Percentiles rank a stretch among this genome's conserved stretches.
phyloP scores from a whole-genome alignment of 2,113 vertebrate genomes.

The Pseudorectes ferrugineus region DNA sequence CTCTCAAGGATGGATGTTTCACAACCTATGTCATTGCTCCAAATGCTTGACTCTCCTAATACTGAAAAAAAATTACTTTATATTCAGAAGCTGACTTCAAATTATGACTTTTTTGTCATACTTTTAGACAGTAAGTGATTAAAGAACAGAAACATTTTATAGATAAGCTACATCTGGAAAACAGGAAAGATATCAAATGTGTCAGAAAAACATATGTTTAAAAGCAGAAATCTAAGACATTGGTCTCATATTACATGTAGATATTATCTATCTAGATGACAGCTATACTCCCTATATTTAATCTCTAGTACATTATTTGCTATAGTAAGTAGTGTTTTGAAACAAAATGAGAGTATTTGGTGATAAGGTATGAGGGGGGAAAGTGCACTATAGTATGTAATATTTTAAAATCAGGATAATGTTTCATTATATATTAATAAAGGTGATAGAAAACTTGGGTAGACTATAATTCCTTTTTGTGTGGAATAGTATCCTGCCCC shows the following conservation, averaged over 20 bases:
- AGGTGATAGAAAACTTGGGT: neutral
- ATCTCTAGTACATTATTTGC: neutral
- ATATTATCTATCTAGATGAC: neutral
- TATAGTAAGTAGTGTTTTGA: neutral
- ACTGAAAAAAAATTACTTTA: neutral
- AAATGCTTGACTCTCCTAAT: neutral
- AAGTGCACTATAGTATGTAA: fast-evolving
- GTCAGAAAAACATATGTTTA: neutral
- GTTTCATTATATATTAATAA: neutral
- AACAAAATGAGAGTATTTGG: neutral
- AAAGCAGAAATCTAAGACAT: neutral
- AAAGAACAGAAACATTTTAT: neutral
- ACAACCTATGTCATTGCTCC: neutral
- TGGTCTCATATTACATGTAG: neutral
- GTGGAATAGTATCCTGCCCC: neutral
- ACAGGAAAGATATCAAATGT: neutral
- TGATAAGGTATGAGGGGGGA: fast-evolving
- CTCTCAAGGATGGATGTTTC: neutral
- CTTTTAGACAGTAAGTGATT: neutral
- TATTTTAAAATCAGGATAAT: neutral
- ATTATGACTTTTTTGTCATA: neutral
- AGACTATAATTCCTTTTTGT: neutral
- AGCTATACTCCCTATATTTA: neutral
- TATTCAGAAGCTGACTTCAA: neutral
- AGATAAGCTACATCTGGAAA: neutral